These are phyloP conservation scores for Hirudinaria manillensis DNA, from an alignment of 2,888 invertebrate genomes.

Conservation along the genomic window DNA sequence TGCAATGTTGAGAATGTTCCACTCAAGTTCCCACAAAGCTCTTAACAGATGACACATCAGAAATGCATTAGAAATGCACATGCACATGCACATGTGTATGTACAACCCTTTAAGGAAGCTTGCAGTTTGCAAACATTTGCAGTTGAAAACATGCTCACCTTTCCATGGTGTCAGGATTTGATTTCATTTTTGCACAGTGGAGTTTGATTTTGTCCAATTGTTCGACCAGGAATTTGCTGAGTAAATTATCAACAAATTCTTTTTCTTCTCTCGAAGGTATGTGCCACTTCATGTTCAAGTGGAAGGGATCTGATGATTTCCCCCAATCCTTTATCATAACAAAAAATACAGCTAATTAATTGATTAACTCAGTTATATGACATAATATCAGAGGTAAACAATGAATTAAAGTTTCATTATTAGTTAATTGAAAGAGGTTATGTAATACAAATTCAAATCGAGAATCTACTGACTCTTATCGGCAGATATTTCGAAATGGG, in stretches of 20 bases:
- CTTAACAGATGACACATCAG: no score
- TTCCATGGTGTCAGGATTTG: background rate
- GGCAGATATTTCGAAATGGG: slow-evolving; percentile 68
- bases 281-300: slow-evolving; percentile 70
- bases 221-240: slow-evolving; percentile 59
- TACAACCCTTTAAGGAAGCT: no score
- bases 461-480: slow-evolving; percentile 57
- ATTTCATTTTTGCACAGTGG: slow-evolving; percentile 22
- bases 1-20: no score
- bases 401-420: background rate
- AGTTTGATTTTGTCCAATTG: slow-evolving; percentile 58
- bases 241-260: slow-evolving; percentile 63
- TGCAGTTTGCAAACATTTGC: no score
- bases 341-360: background rate
- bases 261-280: slow-evolving; percentile 69
- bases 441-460: background rate
- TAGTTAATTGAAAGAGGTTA: background rate
- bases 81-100: no score
- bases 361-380: background rate
- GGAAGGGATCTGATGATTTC: slow-evolving; percentile 63
- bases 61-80: no score
- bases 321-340: slow-evolving; percentile 68
- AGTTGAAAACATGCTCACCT: background rate
- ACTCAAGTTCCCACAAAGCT: no score
- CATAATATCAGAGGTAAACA: background rate